Percentiles rank a stretch among this genome's conserved stretches.
Evolutionary conservation across 1,140 invertebrate species (phyloP).

Genomic region (Cataglyphis hispanica): DNA sequence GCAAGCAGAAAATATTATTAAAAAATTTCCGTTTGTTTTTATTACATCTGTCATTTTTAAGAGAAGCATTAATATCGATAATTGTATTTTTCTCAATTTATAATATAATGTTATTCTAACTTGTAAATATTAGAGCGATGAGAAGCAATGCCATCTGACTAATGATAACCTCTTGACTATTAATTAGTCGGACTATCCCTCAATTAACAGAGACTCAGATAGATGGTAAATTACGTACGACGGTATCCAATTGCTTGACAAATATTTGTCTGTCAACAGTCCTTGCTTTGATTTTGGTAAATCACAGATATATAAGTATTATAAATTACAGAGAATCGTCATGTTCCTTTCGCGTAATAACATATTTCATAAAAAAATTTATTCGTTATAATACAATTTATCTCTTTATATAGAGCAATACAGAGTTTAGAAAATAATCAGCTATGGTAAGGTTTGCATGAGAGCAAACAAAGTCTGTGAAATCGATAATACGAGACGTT

Average conservation of each 20-base stretch:
- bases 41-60: not conserved
- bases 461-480: not conserved
- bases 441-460: conserved; percentile 38
- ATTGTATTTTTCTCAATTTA: not conserved
- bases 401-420: not conserved
- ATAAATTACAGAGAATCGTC: not conserved
- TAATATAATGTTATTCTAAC: not conserved
- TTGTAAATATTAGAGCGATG: not conserved
- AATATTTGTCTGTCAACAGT: conserved; percentile 73
- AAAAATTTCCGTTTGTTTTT: not conserved
- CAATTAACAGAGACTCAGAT: conserved; percentile 70
- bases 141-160: conserved; percentile 24
- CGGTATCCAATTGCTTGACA: conserved; percentile 61
- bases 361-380: not conserved
- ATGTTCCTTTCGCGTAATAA: too few relatives aligned
- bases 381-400: not conserved
- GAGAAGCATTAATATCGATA: not conserved
- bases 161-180: conserved; percentile 65
- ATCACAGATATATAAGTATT: not conserved
- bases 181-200: conserved; percentile 73
- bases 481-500: conserved; percentile 55
- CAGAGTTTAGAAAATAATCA: conserved; percentile 43
- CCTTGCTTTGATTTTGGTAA: conserved; percentile 36
- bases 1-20: not conserved
- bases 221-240: conserved; percentile 67